These are phyloP conservation scores for Ellobius talpinus DNA, from an alignment of 2,113 vertebrate species.

Conservation along the genomic window DNA sequence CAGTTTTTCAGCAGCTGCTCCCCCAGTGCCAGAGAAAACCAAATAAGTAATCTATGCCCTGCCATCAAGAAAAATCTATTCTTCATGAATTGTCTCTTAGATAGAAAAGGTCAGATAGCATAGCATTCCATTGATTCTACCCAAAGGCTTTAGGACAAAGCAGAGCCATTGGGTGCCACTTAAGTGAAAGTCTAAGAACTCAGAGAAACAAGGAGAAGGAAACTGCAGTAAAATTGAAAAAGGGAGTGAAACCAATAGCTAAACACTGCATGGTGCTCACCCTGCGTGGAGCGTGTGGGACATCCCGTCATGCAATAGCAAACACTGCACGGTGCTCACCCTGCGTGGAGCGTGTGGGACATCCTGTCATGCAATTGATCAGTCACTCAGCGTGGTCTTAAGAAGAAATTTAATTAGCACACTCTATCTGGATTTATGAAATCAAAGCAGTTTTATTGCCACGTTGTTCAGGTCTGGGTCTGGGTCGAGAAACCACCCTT, in stretches of 20 bases:
- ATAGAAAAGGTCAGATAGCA: background rate
- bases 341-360: fast-evolving
- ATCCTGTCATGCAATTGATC: fast-evolving
- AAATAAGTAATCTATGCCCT: background rate
- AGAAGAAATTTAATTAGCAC: background rate
- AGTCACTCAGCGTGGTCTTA: fast-evolving
- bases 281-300: fast-evolving
- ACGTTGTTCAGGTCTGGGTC: background rate
- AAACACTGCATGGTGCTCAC: fast-evolving
- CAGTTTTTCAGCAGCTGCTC: background rate
- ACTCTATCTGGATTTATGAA: background rate
- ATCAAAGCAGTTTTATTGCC: background rate
- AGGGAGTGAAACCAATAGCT: background rate
- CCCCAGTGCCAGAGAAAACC: background rate
- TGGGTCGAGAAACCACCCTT: background rate
- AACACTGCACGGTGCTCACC: fast-evolving
- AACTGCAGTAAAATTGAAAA: background rate
- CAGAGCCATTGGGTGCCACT: background rate
- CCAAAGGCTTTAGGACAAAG: background rate
- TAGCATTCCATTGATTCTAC: background rate
- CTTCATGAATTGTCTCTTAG: background rate
- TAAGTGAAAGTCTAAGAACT: background rate
- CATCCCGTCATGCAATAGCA: fast-evolving
- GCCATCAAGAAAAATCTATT: background rate
- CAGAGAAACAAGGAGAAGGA: background rate